Conservation (phyloP, 2,797 vertebrate species). For the Rhinella marina region DNA sequence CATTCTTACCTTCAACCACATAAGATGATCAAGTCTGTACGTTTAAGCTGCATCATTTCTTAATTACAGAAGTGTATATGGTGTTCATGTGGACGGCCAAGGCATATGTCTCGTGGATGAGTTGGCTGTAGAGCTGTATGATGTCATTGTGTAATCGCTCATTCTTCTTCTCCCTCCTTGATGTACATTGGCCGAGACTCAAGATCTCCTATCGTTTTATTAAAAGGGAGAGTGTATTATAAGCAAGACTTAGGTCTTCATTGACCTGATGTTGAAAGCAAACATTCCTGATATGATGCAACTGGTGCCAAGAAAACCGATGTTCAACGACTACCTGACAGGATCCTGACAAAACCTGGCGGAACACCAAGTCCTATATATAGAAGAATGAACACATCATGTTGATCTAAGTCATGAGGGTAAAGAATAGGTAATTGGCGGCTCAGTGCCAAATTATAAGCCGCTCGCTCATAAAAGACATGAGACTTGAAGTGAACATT, state of each 20-base stretch:
- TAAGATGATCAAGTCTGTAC: not conserved
- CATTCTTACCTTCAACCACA: not conserved
- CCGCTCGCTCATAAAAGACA: not conserved
- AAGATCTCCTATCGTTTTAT: conserved; percentile 57
- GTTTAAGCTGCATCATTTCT: conserved; percentile 42
- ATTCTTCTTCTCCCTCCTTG: conserved; percentile 54
- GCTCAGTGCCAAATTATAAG: conserved; percentile 14
- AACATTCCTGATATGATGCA: conserved; percentile 21
- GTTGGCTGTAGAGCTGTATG: conserved; percentile 65
- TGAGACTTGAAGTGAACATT: not conserved
- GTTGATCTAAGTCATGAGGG: conserved; percentile 48
- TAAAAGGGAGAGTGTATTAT: conserved; percentile 31
- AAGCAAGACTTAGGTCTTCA: conserved; percentile 38
- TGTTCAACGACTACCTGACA: conserved; percentile 54
- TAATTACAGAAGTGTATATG: conserved; percentile 32
- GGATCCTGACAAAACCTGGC: conserved; percentile 57
- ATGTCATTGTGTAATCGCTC: conserved; percentile 67
- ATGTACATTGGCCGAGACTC: conserved; percentile 61
- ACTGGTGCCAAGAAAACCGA: conserved; percentile 6
- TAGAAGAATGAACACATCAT: conserved; percentile 11
- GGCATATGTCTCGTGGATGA: conserved; percentile 49
- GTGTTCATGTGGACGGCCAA: conserved; percentile 61
- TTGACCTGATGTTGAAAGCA: conserved; percentile 51
- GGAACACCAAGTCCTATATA: conserved; percentile 63
- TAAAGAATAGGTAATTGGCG: not conserved